Evolutionary conservation across 2,888 invertebrate genomes (phyloP), one percentile per base, ranked within the genome.

Genomic region (Atrina japonica): DNA sequence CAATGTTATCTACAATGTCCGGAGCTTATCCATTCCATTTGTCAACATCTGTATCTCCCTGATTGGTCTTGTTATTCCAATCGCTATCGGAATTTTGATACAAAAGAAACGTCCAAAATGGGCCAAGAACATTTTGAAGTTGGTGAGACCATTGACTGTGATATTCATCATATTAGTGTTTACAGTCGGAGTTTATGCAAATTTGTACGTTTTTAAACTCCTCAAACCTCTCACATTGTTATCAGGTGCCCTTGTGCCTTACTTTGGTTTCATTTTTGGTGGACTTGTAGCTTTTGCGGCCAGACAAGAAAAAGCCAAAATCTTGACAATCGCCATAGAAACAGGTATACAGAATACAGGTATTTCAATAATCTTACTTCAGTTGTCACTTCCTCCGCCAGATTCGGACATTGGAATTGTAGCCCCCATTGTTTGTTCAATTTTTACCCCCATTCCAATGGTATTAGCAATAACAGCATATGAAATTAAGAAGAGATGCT

Each of bases 311-410:
- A 90, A 82, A 88, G 90, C 66, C 18, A 63, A 59, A 86, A 90
- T 77, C 11, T 81, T 87, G 40, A 96, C 98, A 14, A 97, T 98
- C 83, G 95, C 96, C 55, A 94, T 98, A 56, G 98, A 98, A 78
- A 91, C 91, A 2, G 90, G 97, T 63, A 94, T 97, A 59, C 97
- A 97, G 91, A 98, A 98, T 91, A 97, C 97, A 0, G 91, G 92
- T 3, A 88, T 92, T 21, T 91, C 92, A 9, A 91, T 92, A 50
- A 82, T 90, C 6, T 65, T 90, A 27, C 78, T 90, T 67, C 89
- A 77, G 68, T 86, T 83, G n/a, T 84, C 87, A 6, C 79, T 88
- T 5, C 77, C 79, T 1, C 76, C 81, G 0, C 88, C 88, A 6
- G 87, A 87, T 60, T 80, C 83, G 6, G 88, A 88, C 68, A 78